Conservation (phyloP, 2,113 vertebrate species). For the Lycaon pictus region DNA sequence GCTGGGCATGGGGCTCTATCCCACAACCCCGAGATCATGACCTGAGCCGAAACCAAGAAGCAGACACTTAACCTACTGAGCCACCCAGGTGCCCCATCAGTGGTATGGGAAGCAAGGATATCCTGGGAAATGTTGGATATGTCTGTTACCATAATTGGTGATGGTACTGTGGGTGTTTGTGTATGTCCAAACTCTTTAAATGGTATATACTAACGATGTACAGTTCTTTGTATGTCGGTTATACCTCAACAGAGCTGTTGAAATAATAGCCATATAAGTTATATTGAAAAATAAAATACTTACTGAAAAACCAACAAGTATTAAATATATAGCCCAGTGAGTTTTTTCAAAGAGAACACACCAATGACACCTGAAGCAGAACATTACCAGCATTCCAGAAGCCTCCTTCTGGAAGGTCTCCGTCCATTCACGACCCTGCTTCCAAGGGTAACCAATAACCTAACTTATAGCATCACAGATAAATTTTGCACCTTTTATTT, state of each 20-base stretch:
- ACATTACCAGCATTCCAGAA: background rate
- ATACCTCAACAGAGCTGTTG: background rate
- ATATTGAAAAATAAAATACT: background rate
- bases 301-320: constrained; percentile 13
- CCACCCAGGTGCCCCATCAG: background rate
- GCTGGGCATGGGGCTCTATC: background rate
- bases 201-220: background rate
- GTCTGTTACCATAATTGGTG: background rate
- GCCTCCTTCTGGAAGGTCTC: background rate
- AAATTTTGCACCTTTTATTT: background rate
- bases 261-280: background rate
- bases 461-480: background rate
- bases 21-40: background rate
- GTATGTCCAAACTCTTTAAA: background rate
- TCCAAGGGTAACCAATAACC: background rate
- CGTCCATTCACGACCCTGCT: background rate
- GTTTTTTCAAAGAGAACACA: background rate
- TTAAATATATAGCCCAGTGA: background rate
- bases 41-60: background rate
- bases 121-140: background rate
- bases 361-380: background rate
- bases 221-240: background rate
- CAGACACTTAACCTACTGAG: background rate
- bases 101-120: background rate
- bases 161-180: background rate